Evolutionary conservation across 2,797 vertebrate species (phyloP), one percentile per base, ranked within the genome.

Genomic region (Lates japonicus): DNA sequence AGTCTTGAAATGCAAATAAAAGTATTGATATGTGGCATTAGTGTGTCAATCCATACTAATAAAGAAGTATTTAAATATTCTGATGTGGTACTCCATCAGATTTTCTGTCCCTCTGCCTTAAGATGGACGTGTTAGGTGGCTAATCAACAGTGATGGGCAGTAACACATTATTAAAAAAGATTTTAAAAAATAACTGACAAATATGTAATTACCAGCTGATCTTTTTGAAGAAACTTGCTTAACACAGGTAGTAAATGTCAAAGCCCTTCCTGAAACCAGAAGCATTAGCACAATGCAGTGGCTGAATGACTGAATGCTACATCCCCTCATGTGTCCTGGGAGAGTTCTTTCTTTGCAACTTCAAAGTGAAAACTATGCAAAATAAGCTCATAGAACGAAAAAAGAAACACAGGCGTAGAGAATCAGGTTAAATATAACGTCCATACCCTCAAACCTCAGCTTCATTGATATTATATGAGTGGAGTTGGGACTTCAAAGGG

Each of bases 281-380:
- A 55, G 70, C 67, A 25, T 48, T 65, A 17, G 31, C 48, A 31
- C 29, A 67, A 57, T 16, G 8, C 49, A 59, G 33, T 12, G 33
- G 59, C 16, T 73, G 73, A 69, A 49, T 64, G 78, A 85, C 44
- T 78, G 71, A 71, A 48, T 7, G 46, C 54, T n/a, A 64, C 70
- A 33, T 79, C 64, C 51, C 20, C 68, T 54, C 29, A 1, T 68
- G 73, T 74, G 76, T 88, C 74, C 84, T 84, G 46, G 77, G 78
- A 86, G 57, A 76, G 14, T 68, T 68, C 44, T 81, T 64, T 80
- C 70, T 74, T 55, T 82, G 44, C 70, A 71, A 83, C 85, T 85
- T 87, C 82, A 90, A 90, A 88, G 84, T 57, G 66, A 37, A 82
- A 87, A 86, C 77, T 78, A 81, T 84, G 78, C 70, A 78, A 85